phyloP scores from a whole-genome alignment of 2,888 invertebrate genomes.

The Tiliacea aurago region DNA sequence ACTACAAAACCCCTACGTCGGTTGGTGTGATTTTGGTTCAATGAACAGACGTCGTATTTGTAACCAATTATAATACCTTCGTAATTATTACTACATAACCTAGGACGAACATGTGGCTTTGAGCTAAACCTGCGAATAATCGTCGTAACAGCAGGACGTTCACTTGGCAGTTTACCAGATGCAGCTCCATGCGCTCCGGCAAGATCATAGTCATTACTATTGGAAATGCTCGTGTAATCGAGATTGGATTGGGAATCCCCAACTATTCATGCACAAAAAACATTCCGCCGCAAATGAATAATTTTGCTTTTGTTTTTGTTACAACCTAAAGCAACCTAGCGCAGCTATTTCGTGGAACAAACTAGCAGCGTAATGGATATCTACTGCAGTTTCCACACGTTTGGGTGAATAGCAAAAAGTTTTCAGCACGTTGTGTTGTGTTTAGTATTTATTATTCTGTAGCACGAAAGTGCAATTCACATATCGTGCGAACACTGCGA shows the following conservation, averaged over 20 bases:
- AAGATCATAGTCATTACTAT: constrained; percentile 33
- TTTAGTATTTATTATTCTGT: constrained; percentile 72
- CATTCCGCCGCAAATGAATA: constrained; percentile 29
- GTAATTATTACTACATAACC: not conserved
- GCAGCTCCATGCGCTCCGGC: not conserved
- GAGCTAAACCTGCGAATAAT: constrained; percentile 24
- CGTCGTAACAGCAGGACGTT: constrained; percentile 18
- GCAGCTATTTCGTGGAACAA: constrained; percentile 45
- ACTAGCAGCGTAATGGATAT: constrained; percentile 53
- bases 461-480: constrained; percentile 69
- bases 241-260: constrained; percentile 14
- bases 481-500: constrained; percentile 51
- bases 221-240: constrained; percentile 30
- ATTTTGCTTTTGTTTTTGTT: constrained; percentile 27
- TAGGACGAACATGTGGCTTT: constrained; percentile 7
- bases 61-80: not conserved
- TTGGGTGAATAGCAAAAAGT: constrained; percentile 68
- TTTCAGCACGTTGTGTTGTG: constrained; percentile 62
- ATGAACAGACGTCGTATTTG: not conserved
- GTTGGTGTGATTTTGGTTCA: constrained; percentile 3
- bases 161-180: constrained; percentile 41
- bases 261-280: constrained; percentile 18
- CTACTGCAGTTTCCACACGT: constrained; percentile 65
- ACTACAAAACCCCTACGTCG: not conserved
- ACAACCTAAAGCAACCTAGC: constrained; percentile 20